Conservation (phyloP, 2,113 vertebrate species). For the Chrysochloris asiatica region DNA sequence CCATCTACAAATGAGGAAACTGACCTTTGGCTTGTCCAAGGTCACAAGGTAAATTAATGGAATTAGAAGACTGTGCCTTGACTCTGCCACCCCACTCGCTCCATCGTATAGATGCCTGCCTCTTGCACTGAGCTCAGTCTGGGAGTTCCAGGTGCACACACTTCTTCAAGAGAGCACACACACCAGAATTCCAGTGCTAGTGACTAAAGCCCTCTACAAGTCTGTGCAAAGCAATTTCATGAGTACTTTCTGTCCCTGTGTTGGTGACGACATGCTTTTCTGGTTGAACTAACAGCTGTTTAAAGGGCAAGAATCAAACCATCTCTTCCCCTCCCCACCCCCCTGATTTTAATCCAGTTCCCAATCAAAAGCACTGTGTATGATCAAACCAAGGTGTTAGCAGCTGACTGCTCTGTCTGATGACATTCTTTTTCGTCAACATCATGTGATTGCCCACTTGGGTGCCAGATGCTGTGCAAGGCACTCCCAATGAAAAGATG, state of each 20-base stretch:
- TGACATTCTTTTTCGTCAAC: too few relatives aligned
- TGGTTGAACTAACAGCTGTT: neutral
- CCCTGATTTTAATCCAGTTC: neutral
- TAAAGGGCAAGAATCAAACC: neutral
- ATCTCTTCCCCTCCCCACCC: accelerated
- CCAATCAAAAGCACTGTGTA: accelerated
- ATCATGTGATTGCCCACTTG: neutral
- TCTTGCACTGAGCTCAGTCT: neutral
- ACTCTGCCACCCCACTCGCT: neutral
- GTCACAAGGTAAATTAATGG: neutral
- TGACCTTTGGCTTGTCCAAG: neutral
- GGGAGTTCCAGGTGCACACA: accelerated
- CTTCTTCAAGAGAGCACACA: neutral
- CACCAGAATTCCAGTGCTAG: neutral
- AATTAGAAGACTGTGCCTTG: neutral
- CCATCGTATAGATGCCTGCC: too few relatives aligned
- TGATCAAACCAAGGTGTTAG: neutral
- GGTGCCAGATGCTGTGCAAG: accelerated
- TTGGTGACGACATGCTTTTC: neutral
- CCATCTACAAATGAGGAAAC: neutral
- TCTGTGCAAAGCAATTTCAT: neutral
- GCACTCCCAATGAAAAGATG: accelerated
- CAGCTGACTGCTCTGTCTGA: neutral
- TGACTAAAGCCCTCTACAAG: neutral
- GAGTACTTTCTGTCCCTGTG: neutral